Base-by-base conservation (phyloP, 2,797 vertebrate genomes). In the Cyclopterus lumpus region DNA sequence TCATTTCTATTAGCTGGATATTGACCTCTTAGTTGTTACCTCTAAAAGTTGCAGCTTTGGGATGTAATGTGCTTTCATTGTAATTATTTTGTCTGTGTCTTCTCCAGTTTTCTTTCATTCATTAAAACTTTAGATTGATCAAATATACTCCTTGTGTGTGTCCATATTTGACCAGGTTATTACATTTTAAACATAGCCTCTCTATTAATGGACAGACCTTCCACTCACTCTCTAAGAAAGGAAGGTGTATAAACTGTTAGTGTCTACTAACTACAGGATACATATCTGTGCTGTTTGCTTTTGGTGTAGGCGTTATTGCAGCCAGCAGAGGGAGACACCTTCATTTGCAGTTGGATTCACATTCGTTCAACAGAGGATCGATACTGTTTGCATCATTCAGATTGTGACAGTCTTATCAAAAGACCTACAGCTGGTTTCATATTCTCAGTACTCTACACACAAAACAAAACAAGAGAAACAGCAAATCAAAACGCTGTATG, bases 241-340 rank as follows among this genome's bases (percentile, higher is more conserved):
- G n/a, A 71, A 20, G 11, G 1, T 1, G 38, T 60, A 61, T 1
- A 1, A 38, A 60, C 32, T 20, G 1, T 59, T 48, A 14, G 6
- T 26, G 49, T 36, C 9, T 22, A 36, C 32, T 22, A 22, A 32
- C 36, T 36, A 24, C 24, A 16, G 24, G 18, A 28, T n/a, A 8
- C 8, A 55, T 54, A 30, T 28, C 12, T 22, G 4, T 6, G 22
- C 24, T 6, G 7, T 40, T 42, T 24, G 15, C 22, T 26, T 15
- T 20, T n/a, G 38, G 8, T 71, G 49, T 54, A 53, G 12, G 28
- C 40, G 28, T 59, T 1, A n/a, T 6, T 20, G 0, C 1, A 49
- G 20, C 89, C 93, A 91, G 79, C 72, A 93, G 93, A 88, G 88
- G 90, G 92, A 80, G 84, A 83, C 83, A 81, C 49, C 16, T n/a